Conservation (phyloP, 2,888 invertebrate genomes). For the Laspeyria flexula region DNA sequence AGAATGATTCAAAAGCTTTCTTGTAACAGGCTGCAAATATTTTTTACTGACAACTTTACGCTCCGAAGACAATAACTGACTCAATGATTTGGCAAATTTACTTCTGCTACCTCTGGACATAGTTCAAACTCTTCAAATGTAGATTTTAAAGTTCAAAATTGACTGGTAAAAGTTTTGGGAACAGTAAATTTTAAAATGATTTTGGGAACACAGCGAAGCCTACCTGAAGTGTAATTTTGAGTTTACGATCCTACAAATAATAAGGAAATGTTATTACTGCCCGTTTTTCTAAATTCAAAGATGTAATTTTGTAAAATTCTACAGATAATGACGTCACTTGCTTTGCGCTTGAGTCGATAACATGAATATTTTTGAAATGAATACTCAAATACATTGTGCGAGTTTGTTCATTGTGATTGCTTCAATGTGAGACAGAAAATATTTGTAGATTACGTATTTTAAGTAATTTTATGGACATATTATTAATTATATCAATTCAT, state of each 20-base stretch:
- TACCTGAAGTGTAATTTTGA: slow-evolving; percentile 39
- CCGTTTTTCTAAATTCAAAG: slow-evolving; percentile 29
- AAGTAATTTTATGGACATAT: no score
- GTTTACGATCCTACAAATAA: slow-evolving; percentile 46
- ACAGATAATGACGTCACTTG: slow-evolving; percentile 19
- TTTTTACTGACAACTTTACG: slow-evolving; percentile 65
- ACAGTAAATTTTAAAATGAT: background rate
- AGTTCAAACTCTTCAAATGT: accelerated
- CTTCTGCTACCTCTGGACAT: background rate
- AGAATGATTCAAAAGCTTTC: slow-evolving; percentile 26
- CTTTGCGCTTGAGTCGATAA: slow-evolving; percentile 19
- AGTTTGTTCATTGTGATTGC: no score
- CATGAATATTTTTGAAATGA: background rate
- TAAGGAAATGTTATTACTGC: slow-evolving; percentile 38
- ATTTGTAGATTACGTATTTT: no score
- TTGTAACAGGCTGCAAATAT: slow-evolving; percentile 55
- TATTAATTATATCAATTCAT: no score
- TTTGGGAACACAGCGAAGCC: slow-evolving; percentile 14
- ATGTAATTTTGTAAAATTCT: slow-evolving; percentile 20
- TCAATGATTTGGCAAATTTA: slow-evolving; percentile 41
- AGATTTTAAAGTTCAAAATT: slow-evolving; percentile 10
- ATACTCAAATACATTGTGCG: no score
- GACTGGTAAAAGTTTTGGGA: background rate
- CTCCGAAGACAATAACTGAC: slow-evolving; percentile 62
- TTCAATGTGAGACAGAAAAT: no score